Evolutionary conservation across 2,797 vertebrate species (phyloP), one percentile per base, ranked within the genome.

Genomic region (Rhinichthys osculus): DNA sequence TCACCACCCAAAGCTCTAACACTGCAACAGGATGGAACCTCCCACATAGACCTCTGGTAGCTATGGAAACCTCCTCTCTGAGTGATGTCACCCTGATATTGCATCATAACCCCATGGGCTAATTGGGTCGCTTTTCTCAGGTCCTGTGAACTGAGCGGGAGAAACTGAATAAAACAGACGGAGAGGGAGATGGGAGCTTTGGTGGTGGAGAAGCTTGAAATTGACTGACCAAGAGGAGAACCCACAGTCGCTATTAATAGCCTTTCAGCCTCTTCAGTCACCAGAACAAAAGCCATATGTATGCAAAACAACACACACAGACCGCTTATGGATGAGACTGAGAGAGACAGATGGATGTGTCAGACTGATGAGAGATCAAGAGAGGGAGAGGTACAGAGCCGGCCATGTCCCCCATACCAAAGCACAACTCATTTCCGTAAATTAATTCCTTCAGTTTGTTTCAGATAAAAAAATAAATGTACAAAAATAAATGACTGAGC

Each of bases 31-130:
- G 64, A 50, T 16, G 4, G 47, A 85, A 80, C 85, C 85, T 86
- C 57, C 67, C 47, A 89, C 84, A 87, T 69, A 85, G 35, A 83
- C 59, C 89, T 86, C 88, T 80, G 81, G 94, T 95, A 90, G 91
- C 93, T 92, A 95, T 95, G 92, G 94, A 91, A 95, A 95, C 93
- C 86, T 84, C 81, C 90, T 88, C 91, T 86, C 87, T 62, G 78
- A 66, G 83, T 93, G 92, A 94, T 92, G 93, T 91, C 92, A 92
- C 88, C 64, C 84, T 87, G 87, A 88, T 87, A 85, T 89, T 92
- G 91, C 90, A 89, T 93, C 91, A 93, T 87, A 90, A 92, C 90
- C 90, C 85, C 69, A 76, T 82, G 73, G 40, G 40, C 52, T 86
- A 54, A 84, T 89, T 88, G 88, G 82, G 85, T 88, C 72, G 30